Evolutionary conservation across 1,140 invertebrate species (phyloP).

Genomic region (Brachionus calyciflorus): DNA sequence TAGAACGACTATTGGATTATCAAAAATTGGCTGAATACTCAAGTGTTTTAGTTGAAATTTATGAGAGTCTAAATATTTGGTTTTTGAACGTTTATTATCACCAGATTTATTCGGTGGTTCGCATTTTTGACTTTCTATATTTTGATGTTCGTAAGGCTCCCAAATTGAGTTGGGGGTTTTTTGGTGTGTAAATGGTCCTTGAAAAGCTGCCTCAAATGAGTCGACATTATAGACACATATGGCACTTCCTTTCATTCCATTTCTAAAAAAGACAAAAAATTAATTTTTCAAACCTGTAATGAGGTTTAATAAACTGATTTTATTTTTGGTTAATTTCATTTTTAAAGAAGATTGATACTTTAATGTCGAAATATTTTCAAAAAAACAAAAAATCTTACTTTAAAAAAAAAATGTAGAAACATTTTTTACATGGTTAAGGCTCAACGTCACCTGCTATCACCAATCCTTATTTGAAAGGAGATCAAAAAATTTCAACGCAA

Average conservation of each 20-base stretch:
- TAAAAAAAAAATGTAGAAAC: too few relatives aligned
- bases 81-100: not conserved
- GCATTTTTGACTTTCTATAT: not conserved
- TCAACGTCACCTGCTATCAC: too few relatives aligned
- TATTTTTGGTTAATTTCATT: too few relatives aligned
- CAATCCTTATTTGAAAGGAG: too few relatives aligned
- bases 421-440: too few relatives aligned
- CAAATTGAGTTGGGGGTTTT: not conserved
- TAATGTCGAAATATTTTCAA: too few relatives aligned
- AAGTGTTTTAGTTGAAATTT: constrained; percentile 21
- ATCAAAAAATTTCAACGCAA: too few relatives aligned
- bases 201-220: constrained; percentile 9
- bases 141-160: not conserved
- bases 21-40: not conserved
- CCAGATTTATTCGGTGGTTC: not conserved
- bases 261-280: not conserved
- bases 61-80: not conserved
- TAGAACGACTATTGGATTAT: not conserved
- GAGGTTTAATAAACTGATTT: not conserved
- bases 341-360: too few relatives aligned
- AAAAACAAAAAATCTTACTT: too few relatives aligned
- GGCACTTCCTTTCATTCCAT: constrained; percentile 24
- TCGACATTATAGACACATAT: constrained; percentile 22
- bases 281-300: too few relatives aligned
- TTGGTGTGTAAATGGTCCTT: constrained; percentile 10